Percentiles rank a stretch among this genome's conserved stretches.
Evolutionary conservation across 2,888 invertebrate species (phyloP).

Genomic region (Volucella inanis): DNA sequence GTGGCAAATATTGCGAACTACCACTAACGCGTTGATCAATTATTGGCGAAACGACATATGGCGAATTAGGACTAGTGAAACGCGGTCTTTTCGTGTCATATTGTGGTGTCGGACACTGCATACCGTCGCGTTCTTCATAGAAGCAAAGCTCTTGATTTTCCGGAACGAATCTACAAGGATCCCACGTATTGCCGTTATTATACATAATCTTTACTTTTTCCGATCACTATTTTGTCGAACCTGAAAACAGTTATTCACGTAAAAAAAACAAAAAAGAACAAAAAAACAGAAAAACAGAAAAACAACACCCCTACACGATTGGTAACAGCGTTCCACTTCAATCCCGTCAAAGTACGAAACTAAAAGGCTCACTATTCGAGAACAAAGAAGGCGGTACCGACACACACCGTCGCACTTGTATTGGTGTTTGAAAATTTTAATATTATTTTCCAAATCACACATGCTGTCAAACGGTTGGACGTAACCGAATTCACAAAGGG

Average conservation of each 20-base stretch:
- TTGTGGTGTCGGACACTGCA: slow-evolving; percentile 16
- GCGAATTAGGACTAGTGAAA: slow-evolving; percentile 16
- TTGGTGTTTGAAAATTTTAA: slow-evolving; percentile 51
- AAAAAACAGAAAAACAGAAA: background rate
- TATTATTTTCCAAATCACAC: slow-evolving; percentile 47
- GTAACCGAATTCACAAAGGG: slow-evolving; percentile 32
- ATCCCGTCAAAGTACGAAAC: slow-evolving; percentile 49
- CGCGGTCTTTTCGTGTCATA: slow-evolving; percentile 52
- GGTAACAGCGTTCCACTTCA: slow-evolving; percentile 61
- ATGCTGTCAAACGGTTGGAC: slow-evolving; percentile 27
- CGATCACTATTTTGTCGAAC: background rate
- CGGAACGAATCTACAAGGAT: slow-evolving; percentile 39
- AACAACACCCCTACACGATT: background rate
- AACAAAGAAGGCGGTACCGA: slow-evolving; percentile 4
- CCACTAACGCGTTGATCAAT: slow-evolving; percentile 16
- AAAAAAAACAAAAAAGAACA: no score
- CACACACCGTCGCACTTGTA: slow-evolving; percentile 12
- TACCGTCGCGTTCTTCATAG: slow-evolving; percentile 51
- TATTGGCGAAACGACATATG: slow-evolving; percentile 20
- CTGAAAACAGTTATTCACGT: background rate
- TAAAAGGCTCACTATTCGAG: slow-evolving; percentile 22
- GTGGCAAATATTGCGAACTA: slow-evolving; percentile 50
- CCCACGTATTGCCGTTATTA: slow-evolving; percentile 53
- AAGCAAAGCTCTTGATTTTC: slow-evolving; percentile 51
- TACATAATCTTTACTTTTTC: slow-evolving; percentile 41